phyloP scores from a whole-genome alignment of 2,797 vertebrate genomes.

The Anguilla marmorata region DNA sequence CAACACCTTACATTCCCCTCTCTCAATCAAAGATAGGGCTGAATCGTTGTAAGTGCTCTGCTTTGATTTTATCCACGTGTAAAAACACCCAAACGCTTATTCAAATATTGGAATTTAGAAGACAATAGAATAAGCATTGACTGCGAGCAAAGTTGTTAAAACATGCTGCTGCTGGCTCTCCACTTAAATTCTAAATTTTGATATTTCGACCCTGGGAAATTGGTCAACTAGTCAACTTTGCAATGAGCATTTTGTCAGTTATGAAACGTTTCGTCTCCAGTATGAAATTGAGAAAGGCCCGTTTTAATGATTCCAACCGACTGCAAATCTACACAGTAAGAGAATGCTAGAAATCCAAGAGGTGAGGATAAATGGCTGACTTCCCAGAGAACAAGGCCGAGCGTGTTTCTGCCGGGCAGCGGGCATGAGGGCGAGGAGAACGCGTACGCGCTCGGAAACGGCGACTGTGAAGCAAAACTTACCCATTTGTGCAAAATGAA shows the following conservation, averaged over 20 bases:
- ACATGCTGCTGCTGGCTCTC: background rate
- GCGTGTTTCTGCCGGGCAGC: slow-evolving; percentile 44
- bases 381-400: slow-evolving; percentile 46
- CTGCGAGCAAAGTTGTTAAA: background rate
- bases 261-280: background rate
- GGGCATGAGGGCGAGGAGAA: slow-evolving; percentile 38
- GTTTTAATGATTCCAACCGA: background rate
- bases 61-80: slow-evolving; percentile 41
- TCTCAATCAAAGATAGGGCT: slow-evolving; percentile 7
- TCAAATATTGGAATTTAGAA: slow-evolving; percentile 19
- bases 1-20: background rate
- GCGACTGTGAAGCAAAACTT: slow-evolving; percentile 48
- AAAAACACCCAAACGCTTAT: slow-evolving; percentile 31
- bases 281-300: background rate
- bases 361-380: slow-evolving; percentile 13
- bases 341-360: slow-evolving; percentile 15
- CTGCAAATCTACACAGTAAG: background rate
- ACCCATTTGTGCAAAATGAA: slow-evolving; percentile 41
- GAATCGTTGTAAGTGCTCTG: slow-evolving; percentile 33
- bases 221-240: background rate
- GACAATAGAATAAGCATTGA: background rate
- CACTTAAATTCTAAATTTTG: background rate
- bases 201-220: background rate
- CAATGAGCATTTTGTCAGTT: background rate
- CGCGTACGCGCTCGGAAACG: slow-evolving; percentile 13